Evolutionary conservation across 2,888 invertebrate species (phyloP), one percentile per base, ranked within the genome.

Genomic region (Eledone cirrhosa): DNA sequence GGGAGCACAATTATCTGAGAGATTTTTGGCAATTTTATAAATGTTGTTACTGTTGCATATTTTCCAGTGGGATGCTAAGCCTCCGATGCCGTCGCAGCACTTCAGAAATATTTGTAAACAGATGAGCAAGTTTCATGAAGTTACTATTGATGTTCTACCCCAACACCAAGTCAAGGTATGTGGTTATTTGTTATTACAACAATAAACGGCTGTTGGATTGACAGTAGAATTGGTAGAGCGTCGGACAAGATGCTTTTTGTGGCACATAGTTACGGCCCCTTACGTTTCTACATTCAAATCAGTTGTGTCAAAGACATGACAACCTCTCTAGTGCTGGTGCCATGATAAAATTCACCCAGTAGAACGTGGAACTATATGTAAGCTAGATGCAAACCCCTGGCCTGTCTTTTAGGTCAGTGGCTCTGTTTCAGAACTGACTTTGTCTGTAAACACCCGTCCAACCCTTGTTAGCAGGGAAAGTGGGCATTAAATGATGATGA

Each of bases 111-210:
- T 92, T 75, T 91, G 91, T 85, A 92, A 93, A 90, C 97, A 98
- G 91, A 93, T 98, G 91, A 94, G 94, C 11, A 97, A 97, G 91
- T 92, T 97, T 82, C 96, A 97, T 89, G 97, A 97, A 92, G 97
- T 97, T 72, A 94, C 97, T 79, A 94, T 94, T 79, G 94, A 94
- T 84, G 95, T 97, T 86, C 92, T 97, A 87, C 97, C 97, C 31
- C 84, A 86, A 47, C 85, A 89, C 63, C 92, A 93, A 85, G 95
- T 97, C 63, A 85, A 85, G 85, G 90, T 90, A 80, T 78, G 85
- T 84, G 13, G 48, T 48, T 48, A 24, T 48, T 22, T 7, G 5
- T 27, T 29, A 24, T 59, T 53, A n/a, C n/a, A n/a, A n/a, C n/a
- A n/a, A n/a, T n/a, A n/a, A 22, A 24, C 27, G 14, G 16, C 16